Base-by-base conservation (phyloP, 2,888 invertebrate genomes). In the Drosophila siamana region DNA sequence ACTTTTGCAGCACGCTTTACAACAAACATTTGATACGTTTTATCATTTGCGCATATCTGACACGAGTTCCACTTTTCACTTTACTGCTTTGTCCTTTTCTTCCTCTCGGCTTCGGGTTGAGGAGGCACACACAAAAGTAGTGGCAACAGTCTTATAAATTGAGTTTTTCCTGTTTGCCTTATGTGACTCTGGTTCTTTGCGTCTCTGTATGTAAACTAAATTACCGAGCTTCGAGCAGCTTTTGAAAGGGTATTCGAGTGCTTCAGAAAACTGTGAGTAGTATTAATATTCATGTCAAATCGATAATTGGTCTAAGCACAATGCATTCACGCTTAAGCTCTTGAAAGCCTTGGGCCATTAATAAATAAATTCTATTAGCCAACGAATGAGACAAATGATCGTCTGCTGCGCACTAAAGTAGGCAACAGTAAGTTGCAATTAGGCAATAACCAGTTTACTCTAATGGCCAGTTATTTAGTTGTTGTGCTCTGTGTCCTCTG, bases 341-440 rank as follows among this genome's bases (percentile, higher is more conserved):
- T 26, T 33, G 33, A 11, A 11, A 28, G 15, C 6, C 6, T 8
- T 15, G n/a, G 13, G 7, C 24, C 36, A 68, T 73, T 43, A 68
- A 55, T 57, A 57, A 62, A 46, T 63, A 19, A 62, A 55, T 73
- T 47, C 24, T 11, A 56, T 48, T 47, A 55, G 28, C 51, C 28
- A 28, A 6, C 8, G 11, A 52, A 63, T 38, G 41, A 8, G 19
- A 56, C 33, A 13, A 22, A 38, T 26, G 22, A 8, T 22, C 33
- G 13, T 15, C 15, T 24, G 13, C 30, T 19, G 65, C 67, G 65
- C 86, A 46, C 65, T 64, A 69, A 82, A 77, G 81, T 73, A 73
- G 85, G 75, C 82, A 55, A 78, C 75, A 62, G 36, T 48, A 38
- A 55, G 54, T n/a, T 74, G 72, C 71, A 63, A 83, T 86, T 82